Base-by-base conservation (phyloP, 2,113 vertebrate species). In the Calypte anna region DNA sequence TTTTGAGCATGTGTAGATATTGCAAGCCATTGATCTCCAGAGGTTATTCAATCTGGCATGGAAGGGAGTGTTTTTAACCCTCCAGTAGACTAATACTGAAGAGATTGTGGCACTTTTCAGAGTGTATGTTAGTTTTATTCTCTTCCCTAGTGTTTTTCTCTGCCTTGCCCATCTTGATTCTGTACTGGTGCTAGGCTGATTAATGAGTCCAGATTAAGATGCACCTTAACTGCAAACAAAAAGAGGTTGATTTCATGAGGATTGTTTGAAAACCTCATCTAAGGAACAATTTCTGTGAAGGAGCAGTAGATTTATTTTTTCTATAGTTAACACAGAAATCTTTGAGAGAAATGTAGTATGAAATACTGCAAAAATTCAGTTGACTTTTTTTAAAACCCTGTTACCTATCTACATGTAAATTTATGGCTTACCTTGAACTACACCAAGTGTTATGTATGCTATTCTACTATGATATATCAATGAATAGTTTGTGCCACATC, bases 391-490 rank as follows among this genome's bases (percentile, higher is more conserved):
- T 23, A 10, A 48, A 53, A 36, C 54, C 24, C 11, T 63, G 12
- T 25, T 53, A 6, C 6, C 21, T 67, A 1, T 46, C 15, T 50
- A 48, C 88, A 48, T 63, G 25, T 10, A 43, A 24, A 9, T 51
- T 80, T 55, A 28, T 27, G 66, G 8, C 14, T 53, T 23, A 38
- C 7, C 72, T 55, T 69, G 54, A 74, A 19, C 21, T 66, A 76
- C 7, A 55, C 9, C 4, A 0, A 0, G 20, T 75, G 25, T 28
- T 67, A 2, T 59, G 27, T 69, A 3, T 31, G 12, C 12, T 73
- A 4, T 19, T 81, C 0, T 3, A 2, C 74, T 51, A 1, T 4
- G 5, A 8, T 46, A 12, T 1, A 7, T 48, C 48, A 23, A 16
- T 50, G 14, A 50, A 19, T 36, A 59, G 14, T 33, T 61, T 20